Evolutionary conservation across 2,888 invertebrate species (phyloP).

Genomic region (Erynnis tages): DNA sequence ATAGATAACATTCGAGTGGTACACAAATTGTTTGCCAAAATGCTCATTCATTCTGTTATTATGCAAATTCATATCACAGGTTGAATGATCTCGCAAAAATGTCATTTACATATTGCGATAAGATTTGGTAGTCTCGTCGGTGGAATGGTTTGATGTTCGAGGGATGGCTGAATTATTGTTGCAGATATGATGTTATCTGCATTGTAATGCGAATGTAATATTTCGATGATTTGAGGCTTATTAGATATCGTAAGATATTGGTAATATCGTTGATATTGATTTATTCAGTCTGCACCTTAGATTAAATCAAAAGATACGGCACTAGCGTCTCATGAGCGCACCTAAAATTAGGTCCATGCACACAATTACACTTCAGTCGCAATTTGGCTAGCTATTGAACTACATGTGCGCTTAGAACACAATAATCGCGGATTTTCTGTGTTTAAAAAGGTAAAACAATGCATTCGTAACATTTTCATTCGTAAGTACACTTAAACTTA

Average conservation of each 20-base stretch:
- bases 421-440: no score
- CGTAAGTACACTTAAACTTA: no score
- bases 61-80: not conserved
- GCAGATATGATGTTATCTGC: not conserved
- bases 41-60: not conserved
- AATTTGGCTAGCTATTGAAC: no score
- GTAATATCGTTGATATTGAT: constrained; percentile 5
- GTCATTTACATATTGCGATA: not conserved
- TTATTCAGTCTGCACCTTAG: not conserved
- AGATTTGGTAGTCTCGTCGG: not conserved
- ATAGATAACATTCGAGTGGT: no score
- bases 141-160: constrained; percentile 1
- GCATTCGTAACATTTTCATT: no score
- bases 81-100: constrained; percentile 1
- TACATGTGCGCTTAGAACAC: no score
- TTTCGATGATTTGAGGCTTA: constrained; percentile 1
- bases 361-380: no score
- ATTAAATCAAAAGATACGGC: not conserved
- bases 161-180: not conserved
- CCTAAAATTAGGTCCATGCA: no score
- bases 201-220: constrained; percentile 10
- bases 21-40: not conserved
- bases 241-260: not conserved
- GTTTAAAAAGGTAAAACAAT: no score
- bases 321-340: no score